Evolutionary conservation across 2,113 vertebrate genomes (phyloP), one percentile per base, ranked within the genome.

Genomic region (Heterotilapia buettikoferi): DNA sequence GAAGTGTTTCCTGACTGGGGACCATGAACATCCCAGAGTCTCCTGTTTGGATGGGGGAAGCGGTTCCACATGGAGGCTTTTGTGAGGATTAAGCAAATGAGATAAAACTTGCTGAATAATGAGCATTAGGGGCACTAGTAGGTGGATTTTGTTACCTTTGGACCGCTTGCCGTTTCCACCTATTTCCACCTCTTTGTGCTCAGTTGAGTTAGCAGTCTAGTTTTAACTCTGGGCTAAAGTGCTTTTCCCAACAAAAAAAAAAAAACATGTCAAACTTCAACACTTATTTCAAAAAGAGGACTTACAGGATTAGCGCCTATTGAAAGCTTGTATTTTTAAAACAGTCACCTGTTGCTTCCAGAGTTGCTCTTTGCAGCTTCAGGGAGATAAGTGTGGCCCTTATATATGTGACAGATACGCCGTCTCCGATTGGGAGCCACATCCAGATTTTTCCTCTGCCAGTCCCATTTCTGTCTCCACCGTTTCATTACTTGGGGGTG

Each of bases 281-380:
- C 76, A 21, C 56, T 50, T 24, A 18, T 59, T 84, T 82, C 50
- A 21, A 8, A 52, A 53, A 84, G 11, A 71, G 0, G 81, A 88
- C 79, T 88, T 59, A 85, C 31, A 83, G 83, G 88, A 90, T 88
- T 90, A 88, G 47, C 1, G 0, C 38, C 71, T n/a, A 18, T 33
- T 79, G 19, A 84, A 83, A 26, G 24, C 54, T 85, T 36, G 4
- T 86, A 85, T 90, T 86, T 88, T 59, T 24, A 86, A 56, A 66
- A 66, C 80, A 71, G 63, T 78, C 76, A 92, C 86, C 91, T 92
- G 88, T 89, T 89, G 88, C 88, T 40, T 66, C 11, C 31, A 40
- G 33, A 84, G 88, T 83, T 63, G 50, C 84, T 82, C 38, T 53
- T 47, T 50, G 71, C 61, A 54, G 50, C 9, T 79, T 71, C 9